These are phyloP conservation scores for Leucania comma DNA, from an alignment of 2,888 invertebrate genomes.

Conservation along the genomic window DNA sequence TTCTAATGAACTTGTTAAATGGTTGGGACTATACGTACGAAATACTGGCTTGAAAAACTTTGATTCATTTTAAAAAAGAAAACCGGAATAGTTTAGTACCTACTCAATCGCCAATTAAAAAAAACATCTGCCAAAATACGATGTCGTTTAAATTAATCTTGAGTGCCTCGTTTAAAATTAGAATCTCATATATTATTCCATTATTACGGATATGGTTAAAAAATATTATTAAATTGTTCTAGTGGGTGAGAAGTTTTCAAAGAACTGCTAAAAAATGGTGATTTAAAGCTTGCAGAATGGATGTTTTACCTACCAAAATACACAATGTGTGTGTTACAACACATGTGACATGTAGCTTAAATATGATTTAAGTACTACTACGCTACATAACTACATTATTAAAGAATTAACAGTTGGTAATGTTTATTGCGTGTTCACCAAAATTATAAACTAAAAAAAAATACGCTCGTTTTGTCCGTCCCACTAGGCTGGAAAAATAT, in stretches of 20 bases:
- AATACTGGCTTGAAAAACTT: not conserved
- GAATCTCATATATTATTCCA: too few relatives aligned
- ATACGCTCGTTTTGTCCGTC: not conserved
- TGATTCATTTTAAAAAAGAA: not conserved
- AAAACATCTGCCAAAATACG: not conserved
- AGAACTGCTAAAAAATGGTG: not conserved
- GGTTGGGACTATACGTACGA: not conserved
- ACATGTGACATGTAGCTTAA: not conserved
- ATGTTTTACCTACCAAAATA: conserved; percentile 1
- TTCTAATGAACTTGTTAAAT: conserved; percentile 2
- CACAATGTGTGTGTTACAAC: not conserved
- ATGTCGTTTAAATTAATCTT: not conserved
- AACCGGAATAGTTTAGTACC: not conserved
- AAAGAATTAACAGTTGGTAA: not conserved
- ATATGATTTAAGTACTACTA: not conserved
- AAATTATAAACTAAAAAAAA: conserved; percentile 1
- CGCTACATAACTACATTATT: not conserved
- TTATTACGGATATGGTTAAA: not conserved
- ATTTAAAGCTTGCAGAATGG: not conserved
- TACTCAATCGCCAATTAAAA: not conserved
- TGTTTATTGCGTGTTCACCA: not conserved
- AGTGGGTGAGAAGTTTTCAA: not conserved
- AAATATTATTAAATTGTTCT: not conserved
- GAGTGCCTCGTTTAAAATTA: not conserved
- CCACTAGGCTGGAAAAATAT: not conserved